Base-by-base conservation (phyloP, 2,797 vertebrate species). In the Rhabdomys pumilio region DNA sequence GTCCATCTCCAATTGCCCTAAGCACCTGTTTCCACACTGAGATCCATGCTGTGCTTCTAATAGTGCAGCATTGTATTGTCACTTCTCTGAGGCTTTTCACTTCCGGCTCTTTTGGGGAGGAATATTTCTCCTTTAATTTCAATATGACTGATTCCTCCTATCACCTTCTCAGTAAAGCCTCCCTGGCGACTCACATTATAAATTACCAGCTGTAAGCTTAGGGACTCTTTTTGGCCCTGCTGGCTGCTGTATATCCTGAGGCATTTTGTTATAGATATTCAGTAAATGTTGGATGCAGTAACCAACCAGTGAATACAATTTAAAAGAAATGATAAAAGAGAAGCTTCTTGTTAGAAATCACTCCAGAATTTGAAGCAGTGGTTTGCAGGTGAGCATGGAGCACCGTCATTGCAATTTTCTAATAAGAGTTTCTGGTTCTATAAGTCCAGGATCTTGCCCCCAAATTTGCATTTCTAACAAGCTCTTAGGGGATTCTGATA, bases 381-480 rank as follows among this genome's bases (percentile, higher is more conserved):
- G 17, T 55, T 86, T 82, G 59, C 55, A 55, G 69, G 77, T 63
- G 10, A 77, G 26, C 22, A 41, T 89, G 15, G 22, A 80, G 61
- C 67, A 87, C 41, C 82, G 61, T 47, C 1, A 8, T 50, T 89
- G 65, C 50, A 20, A 31, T 47, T 84, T 17, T 72, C 41, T 31
- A 10, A 4, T 19, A 41, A 81, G 29, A 90, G 50, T 47, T 85
- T 91, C 77, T 89, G 47, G 73, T 81, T 93, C 57, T 55, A 41
- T 73, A 83, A 41, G 11, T 72, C n/a, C 34, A 9, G 24, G 29
- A 76, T 50, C 69, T 34, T 53, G 26, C 15, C 72, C 73, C 34
- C 6, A 73, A 72, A 88, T 84, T 53, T 84, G 34, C 83, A 91
- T 96, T 86, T 69, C 79, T 89, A 89, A 86, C 53, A 77, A 89